Percentiles rank a stretch among this genome's conserved stretches.
Evolutionary conservation across 2,888 invertebrate species (phyloP).

Genomic region (Ophion ventricosus): DNA sequence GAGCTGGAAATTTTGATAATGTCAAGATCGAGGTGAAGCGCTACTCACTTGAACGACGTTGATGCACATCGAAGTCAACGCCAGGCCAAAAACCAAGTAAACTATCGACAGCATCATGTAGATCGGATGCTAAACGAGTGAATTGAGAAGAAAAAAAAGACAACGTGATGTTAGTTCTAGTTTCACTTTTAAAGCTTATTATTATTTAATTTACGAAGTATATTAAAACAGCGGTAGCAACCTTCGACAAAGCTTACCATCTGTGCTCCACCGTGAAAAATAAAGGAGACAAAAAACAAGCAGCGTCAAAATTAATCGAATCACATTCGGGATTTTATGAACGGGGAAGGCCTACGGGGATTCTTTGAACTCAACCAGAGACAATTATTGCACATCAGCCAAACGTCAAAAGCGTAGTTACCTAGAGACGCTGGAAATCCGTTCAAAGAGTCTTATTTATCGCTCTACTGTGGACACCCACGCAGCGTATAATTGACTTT

Average conservation of each 20-base stretch:
- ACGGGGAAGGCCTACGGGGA: conserved; percentile 8
- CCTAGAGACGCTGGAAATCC: too few species aligned
- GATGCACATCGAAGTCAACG: conserved; percentile 98
- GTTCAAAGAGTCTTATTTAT: neutral
- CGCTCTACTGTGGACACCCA: too few species aligned
- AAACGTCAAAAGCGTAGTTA: neutral
- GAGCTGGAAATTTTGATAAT: neutral
- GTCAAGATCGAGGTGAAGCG: neutral
- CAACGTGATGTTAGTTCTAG: neutral
- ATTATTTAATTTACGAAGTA: conserved; percentile 15
- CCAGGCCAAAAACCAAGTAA: conserved; percentile 96
- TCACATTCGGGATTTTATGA: conserved; percentile 26
- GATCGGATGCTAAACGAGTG: conserved; percentile 88
- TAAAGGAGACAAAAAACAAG: conserved; percentile 72
- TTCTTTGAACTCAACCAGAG: neutral
- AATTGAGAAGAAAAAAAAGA: conserved; percentile 4
- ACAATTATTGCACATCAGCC: conserved; percentile 36
- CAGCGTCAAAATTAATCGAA: conserved; percentile 71
- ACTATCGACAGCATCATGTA: conserved; percentile 96
- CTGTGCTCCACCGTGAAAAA: conserved; percentile 80
- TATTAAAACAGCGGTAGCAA: conserved; percentile 62
- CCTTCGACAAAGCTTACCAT: conserved; percentile 77
- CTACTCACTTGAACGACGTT: conserved; percentile 94
- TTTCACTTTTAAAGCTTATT: neutral
- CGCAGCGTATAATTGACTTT: too few species aligned